A percentile compares a stretch with the other conserved stretches of the same genome.
Evolutionary conservation across 2,797 vertebrate species (phyloP).

Genomic region (Neosalanx taihuensis): DNA sequence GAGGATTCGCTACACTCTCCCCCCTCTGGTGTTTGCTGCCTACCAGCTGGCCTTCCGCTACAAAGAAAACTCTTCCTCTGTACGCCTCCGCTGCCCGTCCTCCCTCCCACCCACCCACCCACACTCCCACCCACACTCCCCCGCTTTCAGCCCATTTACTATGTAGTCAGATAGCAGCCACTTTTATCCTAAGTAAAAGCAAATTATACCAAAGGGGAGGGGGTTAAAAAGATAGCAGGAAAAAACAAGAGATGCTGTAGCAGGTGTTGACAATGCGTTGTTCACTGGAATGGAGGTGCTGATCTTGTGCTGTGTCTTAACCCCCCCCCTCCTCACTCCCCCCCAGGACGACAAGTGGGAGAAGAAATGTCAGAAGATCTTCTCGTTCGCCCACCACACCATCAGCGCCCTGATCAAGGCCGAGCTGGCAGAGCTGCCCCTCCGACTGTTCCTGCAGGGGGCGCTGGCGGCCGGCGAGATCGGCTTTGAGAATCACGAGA

Average conservation of each 20-base stretch:
- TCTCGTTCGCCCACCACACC: constrained; percentile 97
- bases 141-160: too few species aligned
- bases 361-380: constrained; percentile 99
- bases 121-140: neutral
- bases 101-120: neutral
- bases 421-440: constrained; percentile 91
- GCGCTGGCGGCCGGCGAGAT: constrained; percentile 95
- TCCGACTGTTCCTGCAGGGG: constrained; percentile 95
- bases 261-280: too few species aligned
- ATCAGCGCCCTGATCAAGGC: constrained; percentile 98
- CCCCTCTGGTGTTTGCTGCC: constrained; percentile 92
- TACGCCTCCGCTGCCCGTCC: constrained; percentile 40
- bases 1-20: constrained; percentile 92
- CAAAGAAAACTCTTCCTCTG: constrained; percentile 89
- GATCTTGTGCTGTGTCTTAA: too few species aligned
- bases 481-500: constrained; percentile 97
- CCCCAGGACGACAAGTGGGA: constrained; percentile 97
- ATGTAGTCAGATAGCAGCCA: too few species aligned
- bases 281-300: too few species aligned
- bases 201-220: too few species aligned
- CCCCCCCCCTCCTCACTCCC: neutral
- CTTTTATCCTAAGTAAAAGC: too few species aligned
- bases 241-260: too few species aligned
- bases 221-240: too few species aligned
- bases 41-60: constrained; percentile 97